Evolutionary conservation across 2,113 vertebrate species (phyloP).

Genomic region (Clarias gariepinus): DNA sequence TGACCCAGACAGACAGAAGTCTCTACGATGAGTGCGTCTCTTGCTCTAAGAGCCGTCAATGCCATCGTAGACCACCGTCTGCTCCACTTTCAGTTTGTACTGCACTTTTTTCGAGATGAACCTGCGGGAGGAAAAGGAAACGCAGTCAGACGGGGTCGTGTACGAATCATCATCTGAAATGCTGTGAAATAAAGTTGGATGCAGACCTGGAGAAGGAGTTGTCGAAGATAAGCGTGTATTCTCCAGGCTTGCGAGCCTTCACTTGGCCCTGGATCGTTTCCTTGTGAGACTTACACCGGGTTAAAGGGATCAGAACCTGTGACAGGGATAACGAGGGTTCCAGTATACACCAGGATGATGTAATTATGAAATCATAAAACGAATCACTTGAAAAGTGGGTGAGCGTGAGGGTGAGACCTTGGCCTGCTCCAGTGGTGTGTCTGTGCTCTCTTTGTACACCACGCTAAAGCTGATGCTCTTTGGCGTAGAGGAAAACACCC

Average conservation of each 20-base stretch:
- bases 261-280: slow-evolving; percentile 89
- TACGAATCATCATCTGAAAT: neutral
- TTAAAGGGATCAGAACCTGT: slow-evolving; percentile 93
- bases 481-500: slow-evolving; percentile 92
- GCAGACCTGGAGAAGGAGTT: slow-evolving; percentile 94
- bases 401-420: slow-evolving; percentile 73
- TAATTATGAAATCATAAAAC: neutral
- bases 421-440: slow-evolving; percentile 81
- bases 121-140: slow-evolving; percentile 65
- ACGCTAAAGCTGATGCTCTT: slow-evolving; percentile 94
- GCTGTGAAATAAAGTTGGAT: neutral
- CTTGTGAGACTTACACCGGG: slow-evolving; percentile 91
- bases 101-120: slow-evolving; percentile 94
- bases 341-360: neutral
- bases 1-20: slow-evolving; percentile 3
- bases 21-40: neutral
- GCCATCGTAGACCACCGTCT: slow-evolving; percentile 83
- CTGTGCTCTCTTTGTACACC: slow-evolving; percentile 80
- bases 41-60: slow-evolving; percentile 73
- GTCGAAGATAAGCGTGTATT: slow-evolving; percentile 91
- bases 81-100: slow-evolving; percentile 83
- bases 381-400: neutral
- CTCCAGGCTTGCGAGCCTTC: slow-evolving; percentile 83
- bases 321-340: neutral
- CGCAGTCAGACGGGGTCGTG: neutral